Evolutionary conservation across 2,888 invertebrate species (phyloP).

Genomic region (Germaria angustata): DNA sequence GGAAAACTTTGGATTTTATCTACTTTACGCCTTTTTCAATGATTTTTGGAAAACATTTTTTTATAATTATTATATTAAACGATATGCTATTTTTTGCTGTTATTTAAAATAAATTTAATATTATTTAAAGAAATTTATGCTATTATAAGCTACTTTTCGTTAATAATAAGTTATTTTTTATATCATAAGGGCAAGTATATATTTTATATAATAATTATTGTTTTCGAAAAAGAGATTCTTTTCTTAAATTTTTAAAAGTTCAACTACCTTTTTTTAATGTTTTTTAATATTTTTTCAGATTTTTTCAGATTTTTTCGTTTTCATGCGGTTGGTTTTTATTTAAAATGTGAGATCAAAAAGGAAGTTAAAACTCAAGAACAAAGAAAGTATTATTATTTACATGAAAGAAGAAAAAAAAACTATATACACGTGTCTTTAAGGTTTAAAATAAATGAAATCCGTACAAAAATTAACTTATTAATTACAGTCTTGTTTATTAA

Average conservation of each 20-base stretch:
- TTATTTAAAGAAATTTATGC: slow-evolving; percentile 63
- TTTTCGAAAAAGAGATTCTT: slow-evolving; percentile 60
- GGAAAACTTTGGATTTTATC: slow-evolving; percentile 62
- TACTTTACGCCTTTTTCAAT: slow-evolving; percentile 45
- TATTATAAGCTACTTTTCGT: slow-evolving; percentile 59
- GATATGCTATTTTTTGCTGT: slow-evolving; percentile 55
- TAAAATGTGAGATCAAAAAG: slow-evolving; percentile 74
- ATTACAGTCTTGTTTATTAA: slow-evolving; percentile 64
- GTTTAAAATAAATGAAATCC: slow-evolving; percentile 56
- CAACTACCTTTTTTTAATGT: slow-evolving; percentile 58
- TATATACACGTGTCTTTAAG: slow-evolving; percentile 69
- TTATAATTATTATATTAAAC: slow-evolving; percentile 46
- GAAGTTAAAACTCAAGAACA: slow-evolving; percentile 72
- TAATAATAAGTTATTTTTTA: slow-evolving; percentile 48
- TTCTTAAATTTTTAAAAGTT: slow-evolving; percentile 45
- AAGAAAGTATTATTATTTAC: slow-evolving; percentile 62
- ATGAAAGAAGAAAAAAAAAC: slow-evolving; percentile 23
- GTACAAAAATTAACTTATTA: slow-evolving; percentile 63
- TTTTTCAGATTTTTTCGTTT: slow-evolving; percentile 30
- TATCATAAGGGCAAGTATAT: slow-evolving; percentile 61
- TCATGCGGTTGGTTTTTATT: slow-evolving; percentile 29
- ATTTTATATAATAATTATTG: slow-evolving; percentile 60
- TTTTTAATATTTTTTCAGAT: slow-evolving; percentile 17
- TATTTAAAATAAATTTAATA: slow-evolving; percentile 15
- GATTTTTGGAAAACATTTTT: slow-evolving; percentile 58